phyloP scores from a whole-genome alignment of 2,888 invertebrate genomes.

The Megalurothrips usitatus region DNA sequence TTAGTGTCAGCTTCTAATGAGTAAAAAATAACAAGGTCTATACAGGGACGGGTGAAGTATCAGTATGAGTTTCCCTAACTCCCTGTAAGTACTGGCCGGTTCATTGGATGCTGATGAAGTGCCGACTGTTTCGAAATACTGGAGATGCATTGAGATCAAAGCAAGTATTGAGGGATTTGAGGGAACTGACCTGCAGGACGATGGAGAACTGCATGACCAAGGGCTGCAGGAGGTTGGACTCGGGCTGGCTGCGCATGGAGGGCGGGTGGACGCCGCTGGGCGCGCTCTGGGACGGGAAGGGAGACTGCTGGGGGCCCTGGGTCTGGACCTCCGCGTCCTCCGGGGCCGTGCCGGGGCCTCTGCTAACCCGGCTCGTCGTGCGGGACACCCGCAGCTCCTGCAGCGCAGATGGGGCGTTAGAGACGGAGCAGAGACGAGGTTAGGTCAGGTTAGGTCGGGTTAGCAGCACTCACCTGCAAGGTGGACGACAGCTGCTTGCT shows the following conservation, averaged over 20 bases:
- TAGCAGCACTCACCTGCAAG: conserved; percentile 59
- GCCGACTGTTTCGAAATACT: no score
- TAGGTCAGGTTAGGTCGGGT: no score
- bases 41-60: no score
- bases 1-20: background rate
- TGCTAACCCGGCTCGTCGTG: conserved; percentile 68
- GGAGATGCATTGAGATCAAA: no score
- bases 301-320: conserved; percentile 43
- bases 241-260: conserved; percentile 41
- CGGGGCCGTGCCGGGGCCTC: conserved; percentile 54
- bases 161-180: no score
- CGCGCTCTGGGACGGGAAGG: conserved; percentile 43
- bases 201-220: conserved; percentile 83
- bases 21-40: background rate
- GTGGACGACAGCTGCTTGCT: conserved; percentile 90
- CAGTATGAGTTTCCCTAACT: no score
- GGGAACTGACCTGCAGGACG: conserved; percentile 58
- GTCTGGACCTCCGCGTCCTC: conserved; percentile 49
- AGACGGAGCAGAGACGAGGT: no score
- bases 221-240: conserved; percentile 66
- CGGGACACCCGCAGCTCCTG: conserved; percentile 77
- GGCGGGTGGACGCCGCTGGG: conserved; percentile 43
- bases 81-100: no score
- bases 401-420: background rate
- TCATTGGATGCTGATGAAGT: no score